Conservation (phyloP, 2,888 invertebrate species). For the Epistrophella euchroma region DNA sequence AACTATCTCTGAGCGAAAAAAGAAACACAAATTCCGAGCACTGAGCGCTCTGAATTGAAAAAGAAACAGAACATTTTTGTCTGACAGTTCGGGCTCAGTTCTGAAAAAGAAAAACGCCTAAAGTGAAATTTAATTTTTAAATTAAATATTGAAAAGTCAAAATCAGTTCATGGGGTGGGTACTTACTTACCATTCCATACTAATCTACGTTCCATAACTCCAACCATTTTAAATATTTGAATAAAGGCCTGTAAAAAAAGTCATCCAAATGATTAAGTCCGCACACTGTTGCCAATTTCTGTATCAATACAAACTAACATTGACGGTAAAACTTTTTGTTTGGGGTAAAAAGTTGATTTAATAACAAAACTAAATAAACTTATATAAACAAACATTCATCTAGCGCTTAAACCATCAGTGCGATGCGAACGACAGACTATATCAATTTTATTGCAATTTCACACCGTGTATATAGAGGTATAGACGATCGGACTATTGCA, state of each 20-base stretch:
- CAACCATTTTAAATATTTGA: too few species aligned
- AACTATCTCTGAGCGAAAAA: too few species aligned
- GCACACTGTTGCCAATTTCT: neutral
- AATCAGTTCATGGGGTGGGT: too few species aligned
- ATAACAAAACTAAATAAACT: conserved; percentile 30
- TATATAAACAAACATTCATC: conserved; percentile 40
- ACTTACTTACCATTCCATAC: too few species aligned
- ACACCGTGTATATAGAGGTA: conserved; percentile 47
- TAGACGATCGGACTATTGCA: conserved; percentile 20
- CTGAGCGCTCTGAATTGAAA: too few species aligned
- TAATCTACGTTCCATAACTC: too few species aligned
- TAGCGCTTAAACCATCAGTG: conserved; percentile 15
- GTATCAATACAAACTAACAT: neutral
- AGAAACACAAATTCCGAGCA: too few species aligned
- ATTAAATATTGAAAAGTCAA: too few species aligned
- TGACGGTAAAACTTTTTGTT: conserved; percentile 2
- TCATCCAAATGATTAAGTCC: neutral
- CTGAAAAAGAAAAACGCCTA: too few species aligned
- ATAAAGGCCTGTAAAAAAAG: neutral
- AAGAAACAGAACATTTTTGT: too few species aligned
- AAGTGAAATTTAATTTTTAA: too few species aligned
- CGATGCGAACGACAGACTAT: conserved; percentile 13
- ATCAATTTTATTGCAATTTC: conserved; percentile 51
- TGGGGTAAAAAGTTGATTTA: conserved; percentile 39
- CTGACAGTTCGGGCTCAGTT: too few species aligned